phyloP scores from a whole-genome alignment of 2,113 vertebrate species.

The Dromaius novaehollandiae region DNA sequence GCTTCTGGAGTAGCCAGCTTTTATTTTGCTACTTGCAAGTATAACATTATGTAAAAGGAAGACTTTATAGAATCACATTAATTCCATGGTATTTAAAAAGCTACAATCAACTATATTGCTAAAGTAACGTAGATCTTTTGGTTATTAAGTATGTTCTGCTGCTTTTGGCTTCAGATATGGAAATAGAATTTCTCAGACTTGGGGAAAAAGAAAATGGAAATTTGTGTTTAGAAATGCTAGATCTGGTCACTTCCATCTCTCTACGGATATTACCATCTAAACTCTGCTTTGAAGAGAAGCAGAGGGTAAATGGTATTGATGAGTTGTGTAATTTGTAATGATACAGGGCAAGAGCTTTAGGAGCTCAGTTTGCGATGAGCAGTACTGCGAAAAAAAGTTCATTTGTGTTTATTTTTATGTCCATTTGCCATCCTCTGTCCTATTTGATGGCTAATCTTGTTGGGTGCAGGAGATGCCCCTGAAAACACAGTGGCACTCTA shows the following conservation, averaged over 20 bases:
- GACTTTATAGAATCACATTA: not conserved
- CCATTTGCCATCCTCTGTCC: not conserved
- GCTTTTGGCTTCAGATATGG: not conserved
- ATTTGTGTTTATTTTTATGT: not conserved
- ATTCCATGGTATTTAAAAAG: not conserved
- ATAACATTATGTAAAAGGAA: not conserved
- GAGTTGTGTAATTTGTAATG: not conserved
- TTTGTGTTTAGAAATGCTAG: not conserved
- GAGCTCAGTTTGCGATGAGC: not conserved
- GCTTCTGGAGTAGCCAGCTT: conserved; percentile 20
- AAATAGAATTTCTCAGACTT: not conserved
- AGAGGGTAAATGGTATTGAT: not conserved
- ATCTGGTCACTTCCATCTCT: not conserved
- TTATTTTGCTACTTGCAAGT: conserved; percentile 12
- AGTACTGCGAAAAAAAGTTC: not conserved
- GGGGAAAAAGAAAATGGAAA: not conserved
- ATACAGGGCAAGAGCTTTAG: not conserved
- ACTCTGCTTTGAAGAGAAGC: not conserved
- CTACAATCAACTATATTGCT: not conserved
- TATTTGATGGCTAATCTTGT: accelerated
- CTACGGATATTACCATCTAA: not conserved
- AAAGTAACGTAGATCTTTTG: accelerated
- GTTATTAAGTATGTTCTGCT: not conserved
- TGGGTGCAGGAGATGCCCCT: not conserved
- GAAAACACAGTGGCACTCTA: not conserved